A percentile compares a stretch with the other conserved stretches of the same genome.
These are phyloP conservation scores for Nemoura dubitans DNA, from an alignment of 2,888 invertebrate species.

Conservation along the genomic window DNA sequence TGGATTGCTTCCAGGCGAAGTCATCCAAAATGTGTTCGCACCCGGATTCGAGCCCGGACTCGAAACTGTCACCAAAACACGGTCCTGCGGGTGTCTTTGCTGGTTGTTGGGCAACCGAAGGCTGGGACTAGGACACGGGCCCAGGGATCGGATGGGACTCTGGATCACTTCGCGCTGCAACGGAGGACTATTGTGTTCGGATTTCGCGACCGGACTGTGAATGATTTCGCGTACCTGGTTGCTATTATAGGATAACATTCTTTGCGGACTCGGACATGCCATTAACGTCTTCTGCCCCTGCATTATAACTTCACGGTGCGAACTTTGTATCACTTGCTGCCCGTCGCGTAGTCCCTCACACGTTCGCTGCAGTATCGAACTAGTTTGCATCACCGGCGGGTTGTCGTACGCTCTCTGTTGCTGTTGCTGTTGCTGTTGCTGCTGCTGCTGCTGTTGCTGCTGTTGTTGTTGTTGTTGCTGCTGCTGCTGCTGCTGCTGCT, in stretches of 20 bases:
- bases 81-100: slow-evolving; percentile 52
- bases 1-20: slow-evolving; percentile 46
- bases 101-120: slow-evolving; percentile 49
- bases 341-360: slow-evolving; percentile 1
- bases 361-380: slow-evolving; percentile 21
- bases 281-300: slow-evolving; percentile 23
- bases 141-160: slow-evolving; percentile 54
- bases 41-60: slow-evolving; percentile 45
- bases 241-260: slow-evolving; percentile 13
- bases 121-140: slow-evolving; percentile 35
- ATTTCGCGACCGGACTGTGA: background rate
- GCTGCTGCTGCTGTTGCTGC: slow-evolving; percentile 59
- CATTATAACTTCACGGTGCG: background rate
- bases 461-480: slow-evolving; percentile 54
- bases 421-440: slow-evolving; percentile 52
- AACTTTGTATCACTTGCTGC: slow-evolving; percentile 21
- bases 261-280: background rate
- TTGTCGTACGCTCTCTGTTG: slow-evolving; percentile 41
- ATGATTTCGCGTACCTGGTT: slow-evolving; percentile 1
- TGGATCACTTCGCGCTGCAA: slow-evolving; percentile 57
- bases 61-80: slow-evolving; percentile 39
- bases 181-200: slow-evolving; percentile 56
- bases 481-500: slow-evolving; percentile 56
- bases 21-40: slow-evolving; percentile 51
- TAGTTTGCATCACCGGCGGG: slow-evolving; percentile 55